Evolutionary conservation across 2,888 invertebrate species (phyloP).

Genomic region (Pammene fasciana): DNA sequence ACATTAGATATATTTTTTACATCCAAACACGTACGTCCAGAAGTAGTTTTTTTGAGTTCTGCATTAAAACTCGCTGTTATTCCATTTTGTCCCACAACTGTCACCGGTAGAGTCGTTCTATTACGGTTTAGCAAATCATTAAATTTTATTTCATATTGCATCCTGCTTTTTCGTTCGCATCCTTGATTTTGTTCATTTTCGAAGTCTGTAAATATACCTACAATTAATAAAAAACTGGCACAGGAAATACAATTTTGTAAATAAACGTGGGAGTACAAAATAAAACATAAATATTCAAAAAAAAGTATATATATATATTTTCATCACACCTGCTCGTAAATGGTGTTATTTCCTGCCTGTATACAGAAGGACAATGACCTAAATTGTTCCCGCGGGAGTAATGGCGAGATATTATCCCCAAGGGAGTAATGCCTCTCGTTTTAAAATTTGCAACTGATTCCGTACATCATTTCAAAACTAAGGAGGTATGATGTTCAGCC

Average conservation of each 20-base stretch:
- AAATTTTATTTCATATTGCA: conserved; percentile 4
- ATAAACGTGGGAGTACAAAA: conserved; percentile 72
- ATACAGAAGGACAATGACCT: too few species aligned
- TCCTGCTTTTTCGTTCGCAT: background rate
- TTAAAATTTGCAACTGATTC: too few species aligned
- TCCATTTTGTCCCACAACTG: conserved; percentile 47
- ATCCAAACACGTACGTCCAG: conserved; percentile 52
- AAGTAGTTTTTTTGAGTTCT: conserved; percentile 49
- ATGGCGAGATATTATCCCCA: too few species aligned
- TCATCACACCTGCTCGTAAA: too few species aligned
- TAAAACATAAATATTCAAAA: conserved; percentile 40
- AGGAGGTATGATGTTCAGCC: too few species aligned
- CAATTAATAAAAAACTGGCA: background rate
- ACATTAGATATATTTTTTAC: conserved; percentile 45
- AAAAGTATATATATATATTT: too few species aligned
- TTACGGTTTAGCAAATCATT: conserved; percentile 1
- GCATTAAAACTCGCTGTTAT: conserved; percentile 44
- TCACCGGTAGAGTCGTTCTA: conserved; percentile 2
- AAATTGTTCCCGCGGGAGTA: too few species aligned
- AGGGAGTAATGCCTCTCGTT: too few species aligned
- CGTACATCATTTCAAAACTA: too few species aligned
- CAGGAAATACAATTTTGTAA: background rate
- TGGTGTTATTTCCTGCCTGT: too few species aligned
- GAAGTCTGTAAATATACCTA: background rate
- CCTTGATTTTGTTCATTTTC: background rate